Conservation (phyloP, 2,113 vertebrate species). For the Bombycilla garrulus region DNA sequence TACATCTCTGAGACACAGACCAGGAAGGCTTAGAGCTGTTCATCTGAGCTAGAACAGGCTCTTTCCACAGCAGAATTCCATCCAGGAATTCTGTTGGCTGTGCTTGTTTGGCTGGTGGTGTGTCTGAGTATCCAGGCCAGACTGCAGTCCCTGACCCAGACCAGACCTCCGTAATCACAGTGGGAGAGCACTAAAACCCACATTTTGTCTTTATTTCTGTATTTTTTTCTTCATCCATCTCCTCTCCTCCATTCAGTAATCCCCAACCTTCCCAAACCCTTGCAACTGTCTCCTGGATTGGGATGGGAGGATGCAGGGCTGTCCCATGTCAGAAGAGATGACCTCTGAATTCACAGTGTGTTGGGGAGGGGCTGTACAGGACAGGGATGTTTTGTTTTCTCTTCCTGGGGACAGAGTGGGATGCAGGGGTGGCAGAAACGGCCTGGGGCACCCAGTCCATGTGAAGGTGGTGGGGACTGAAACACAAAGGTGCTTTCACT, state of each 20-base stretch:
- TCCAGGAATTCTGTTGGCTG: background rate
- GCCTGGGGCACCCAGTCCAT: background rate
- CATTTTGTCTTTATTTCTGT: background rate
- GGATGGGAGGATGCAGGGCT: background rate
- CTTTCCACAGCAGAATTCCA: background rate
- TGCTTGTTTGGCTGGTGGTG: background rate
- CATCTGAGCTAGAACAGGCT: background rate
- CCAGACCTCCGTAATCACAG: background rate
- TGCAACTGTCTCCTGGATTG: background rate
- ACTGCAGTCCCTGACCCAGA: background rate
- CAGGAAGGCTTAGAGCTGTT: background rate
- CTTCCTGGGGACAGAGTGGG: background rate
- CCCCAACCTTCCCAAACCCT: background rate
- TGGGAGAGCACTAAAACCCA: background rate
- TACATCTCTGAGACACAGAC: background rate
- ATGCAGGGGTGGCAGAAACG: background rate
- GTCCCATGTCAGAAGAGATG: rapidly evolving
- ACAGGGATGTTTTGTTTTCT: background rate
- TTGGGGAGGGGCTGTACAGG: background rate
- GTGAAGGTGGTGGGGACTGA: background rate
- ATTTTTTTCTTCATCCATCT: background rate
- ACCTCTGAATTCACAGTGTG: background rate
- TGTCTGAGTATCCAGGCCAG: background rate
- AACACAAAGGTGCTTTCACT: background rate
- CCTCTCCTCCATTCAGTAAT: background rate